Evolutionary conservation across 2,113 vertebrate genomes (phyloP).

Genomic region (Stigmatopora argus): DNA sequence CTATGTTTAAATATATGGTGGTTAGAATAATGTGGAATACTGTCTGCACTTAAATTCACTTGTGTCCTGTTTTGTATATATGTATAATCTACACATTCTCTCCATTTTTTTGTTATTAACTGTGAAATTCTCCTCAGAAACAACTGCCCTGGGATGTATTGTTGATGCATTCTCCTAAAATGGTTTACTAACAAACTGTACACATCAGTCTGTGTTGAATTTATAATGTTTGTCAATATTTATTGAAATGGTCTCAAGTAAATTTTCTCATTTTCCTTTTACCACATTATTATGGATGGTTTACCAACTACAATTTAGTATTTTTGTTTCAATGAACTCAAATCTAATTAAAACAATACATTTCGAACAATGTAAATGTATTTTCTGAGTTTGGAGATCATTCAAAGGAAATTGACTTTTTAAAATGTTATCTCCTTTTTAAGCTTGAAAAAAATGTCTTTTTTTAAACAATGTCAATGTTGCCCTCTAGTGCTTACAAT

Average conservation of each 20-base stretch:
- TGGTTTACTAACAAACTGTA: neutral
- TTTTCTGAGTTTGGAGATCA: no score
- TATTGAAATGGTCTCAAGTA: neutral
- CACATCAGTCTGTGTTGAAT: neutral
- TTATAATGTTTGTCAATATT: neutral
- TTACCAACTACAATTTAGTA: neutral
- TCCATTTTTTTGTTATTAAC: neutral
- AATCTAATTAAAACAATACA: neutral
- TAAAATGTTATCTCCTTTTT: no score
- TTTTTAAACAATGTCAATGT: no score
- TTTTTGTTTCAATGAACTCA: neutral
- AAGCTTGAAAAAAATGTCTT: no score
- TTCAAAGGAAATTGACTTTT: no score
- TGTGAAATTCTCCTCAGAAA: neutral
- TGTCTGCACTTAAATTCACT: slow-evolving; percentile 13
- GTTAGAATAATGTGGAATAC: slow-evolving; percentile 13
- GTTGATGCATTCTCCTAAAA: neutral
- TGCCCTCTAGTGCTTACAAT: no score
- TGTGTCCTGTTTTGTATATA: neutral
- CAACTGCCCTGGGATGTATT: neutral
- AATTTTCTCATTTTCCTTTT: slow-evolving; percentile 1
- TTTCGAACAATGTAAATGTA: neutral
- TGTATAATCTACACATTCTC: neutral
- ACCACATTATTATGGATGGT: neutral
- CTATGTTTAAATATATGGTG: neutral